phyloP scores from a whole-genome alignment of 2,797 vertebrate genomes.

The Urophycis tenuis region DNA sequence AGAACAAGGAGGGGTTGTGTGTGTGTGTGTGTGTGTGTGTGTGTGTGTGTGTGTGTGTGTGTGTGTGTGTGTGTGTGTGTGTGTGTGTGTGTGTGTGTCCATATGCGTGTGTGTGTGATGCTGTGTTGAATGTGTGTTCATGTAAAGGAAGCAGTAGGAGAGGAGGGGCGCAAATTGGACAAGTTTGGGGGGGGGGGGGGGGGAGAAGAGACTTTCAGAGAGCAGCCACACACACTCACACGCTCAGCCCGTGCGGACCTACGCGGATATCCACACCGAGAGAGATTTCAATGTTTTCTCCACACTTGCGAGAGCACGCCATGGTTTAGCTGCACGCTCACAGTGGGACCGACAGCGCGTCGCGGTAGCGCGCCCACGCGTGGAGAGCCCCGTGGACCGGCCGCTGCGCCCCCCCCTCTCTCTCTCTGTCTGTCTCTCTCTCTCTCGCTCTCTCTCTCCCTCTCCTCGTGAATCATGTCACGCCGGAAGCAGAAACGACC shows the following conservation, averaged over 20 bases:
- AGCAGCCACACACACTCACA: constrained; percentile 72
- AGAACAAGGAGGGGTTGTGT: constrained; percentile 80
- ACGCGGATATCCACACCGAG: constrained; percentile 44
- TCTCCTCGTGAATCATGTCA: constrained; percentile 78
- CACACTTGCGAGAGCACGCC: neutral
- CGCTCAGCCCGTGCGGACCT: constrained; percentile 50
- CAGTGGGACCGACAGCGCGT: constrained; percentile 24
- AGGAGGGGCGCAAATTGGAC: constrained; percentile 71
- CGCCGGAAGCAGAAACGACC: constrained; percentile 82
- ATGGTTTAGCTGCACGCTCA: constrained; percentile 33
- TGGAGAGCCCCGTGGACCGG: constrained; percentile 41
- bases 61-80: too few relatives aligned
- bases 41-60: constrained; percentile 32
- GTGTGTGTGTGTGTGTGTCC: constrained; percentile 69
- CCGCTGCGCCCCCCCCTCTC: constrained; percentile 65
- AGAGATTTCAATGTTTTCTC: neutral
- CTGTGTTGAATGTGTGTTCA: constrained; percentile 53
- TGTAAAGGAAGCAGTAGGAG: constrained; percentile 61
- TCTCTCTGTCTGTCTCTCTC: constrained; percentile 54
- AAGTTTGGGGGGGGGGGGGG: constrained; percentile 66
- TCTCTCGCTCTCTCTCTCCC: constrained; percentile 55
- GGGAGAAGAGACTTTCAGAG: constrained; percentile 70
- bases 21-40: constrained; percentile 56
- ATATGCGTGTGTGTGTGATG: constrained; percentile 48
- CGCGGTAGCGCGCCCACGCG: neutral